Conservation (phyloP, 2,797 vertebrate species). For the Sebastes cheni region DNA sequence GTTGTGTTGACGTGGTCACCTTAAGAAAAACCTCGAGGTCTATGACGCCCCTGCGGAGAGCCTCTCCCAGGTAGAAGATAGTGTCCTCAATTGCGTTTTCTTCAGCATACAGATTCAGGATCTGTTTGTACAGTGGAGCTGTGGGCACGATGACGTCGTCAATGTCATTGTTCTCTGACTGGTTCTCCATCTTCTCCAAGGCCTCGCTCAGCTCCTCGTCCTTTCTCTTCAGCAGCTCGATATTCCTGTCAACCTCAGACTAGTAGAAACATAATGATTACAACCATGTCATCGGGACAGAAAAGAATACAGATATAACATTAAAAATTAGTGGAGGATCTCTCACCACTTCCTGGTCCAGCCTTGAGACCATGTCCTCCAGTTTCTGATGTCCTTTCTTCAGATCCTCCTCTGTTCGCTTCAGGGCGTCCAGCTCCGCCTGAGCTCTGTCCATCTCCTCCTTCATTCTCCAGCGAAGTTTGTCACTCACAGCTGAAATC, state of each 20-base stretch:
- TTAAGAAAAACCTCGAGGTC: slow-evolving; percentile 98
- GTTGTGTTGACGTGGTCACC: slow-evolving; percentile 74
- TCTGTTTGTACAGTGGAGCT: slow-evolving; percentile 98
- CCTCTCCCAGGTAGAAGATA: slow-evolving; percentile 98
- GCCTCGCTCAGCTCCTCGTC: slow-evolving; percentile 97
- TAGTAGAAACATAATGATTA: slow-evolving; percentile 51
- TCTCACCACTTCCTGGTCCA: slow-evolving; percentile 98
- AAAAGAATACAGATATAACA: not conserved
- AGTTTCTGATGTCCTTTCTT: slow-evolving; percentile 98
- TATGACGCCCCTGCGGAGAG: slow-evolving; percentile 94
- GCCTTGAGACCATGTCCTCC: slow-evolving; percentile 95
- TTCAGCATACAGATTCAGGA: slow-evolving; percentile 97
- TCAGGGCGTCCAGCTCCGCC: slow-evolving; percentile 96
- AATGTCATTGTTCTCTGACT: slow-evolving; percentile 98
- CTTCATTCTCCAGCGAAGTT: slow-evolving; percentile 98
- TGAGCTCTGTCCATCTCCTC: slow-evolving; percentile 99
- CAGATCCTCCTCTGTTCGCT: slow-evolving; percentile 96
- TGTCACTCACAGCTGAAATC: slow-evolving; percentile 97
- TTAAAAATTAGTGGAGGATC: not conserved
- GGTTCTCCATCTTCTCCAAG: slow-evolving; percentile 99
- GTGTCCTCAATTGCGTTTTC: slow-evolving; percentile 99
- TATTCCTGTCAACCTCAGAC: slow-evolving; percentile 97
- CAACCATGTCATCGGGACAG: not conserved
- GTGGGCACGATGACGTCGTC: slow-evolving; percentile 98
- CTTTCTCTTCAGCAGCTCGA: slow-evolving; percentile 95